Evolutionary conservation across 1,140 invertebrate genomes (phyloP).

Genomic region (Ooceraea biroi): DNA sequence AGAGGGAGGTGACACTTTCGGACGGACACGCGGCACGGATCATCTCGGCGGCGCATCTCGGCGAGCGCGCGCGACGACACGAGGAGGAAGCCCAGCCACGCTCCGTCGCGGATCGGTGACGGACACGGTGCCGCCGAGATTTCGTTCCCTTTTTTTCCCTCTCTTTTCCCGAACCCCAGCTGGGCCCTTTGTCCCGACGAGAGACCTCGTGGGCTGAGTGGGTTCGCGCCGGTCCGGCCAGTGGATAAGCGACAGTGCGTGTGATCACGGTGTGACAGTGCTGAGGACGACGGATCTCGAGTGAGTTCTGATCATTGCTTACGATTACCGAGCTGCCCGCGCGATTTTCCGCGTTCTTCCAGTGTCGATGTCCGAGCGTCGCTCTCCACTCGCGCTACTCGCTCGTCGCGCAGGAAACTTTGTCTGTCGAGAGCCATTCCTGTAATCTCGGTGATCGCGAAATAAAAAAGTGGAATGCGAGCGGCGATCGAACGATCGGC

Average conservation of each 20-base stretch:
- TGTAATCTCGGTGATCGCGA: too few relatives aligned
- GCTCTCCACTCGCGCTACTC: not conserved
- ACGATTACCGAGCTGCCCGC: not conserved
- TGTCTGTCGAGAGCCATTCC: not conserved
- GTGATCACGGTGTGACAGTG: slow-evolving; percentile 49
- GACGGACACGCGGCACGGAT: slow-evolving; percentile 75
- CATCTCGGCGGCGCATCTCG: slow-evolving; percentile 51
- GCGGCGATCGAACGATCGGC: not conserved
- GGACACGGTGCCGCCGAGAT: slow-evolving; percentile 48
- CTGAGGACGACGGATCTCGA: slow-evolving; percentile 37
- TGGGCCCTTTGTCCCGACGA: slow-evolving; percentile 50
- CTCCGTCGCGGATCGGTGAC: slow-evolving; percentile 68
- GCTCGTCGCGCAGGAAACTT: not conserved
- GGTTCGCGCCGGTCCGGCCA: not conserved
- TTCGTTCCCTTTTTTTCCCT: slow-evolving; percentile 16
- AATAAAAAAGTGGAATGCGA: not conserved
- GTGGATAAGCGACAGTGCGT: slow-evolving; percentile 23
- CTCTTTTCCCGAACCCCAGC: slow-evolving; percentile 13
- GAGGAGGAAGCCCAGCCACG: slow-evolving; percentile 56
- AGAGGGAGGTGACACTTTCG: slow-evolving; percentile 75
- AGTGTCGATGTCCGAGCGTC: not conserved
- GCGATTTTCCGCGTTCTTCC: slow-evolving; percentile 4
- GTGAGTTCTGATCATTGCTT: slow-evolving; percentile 48
- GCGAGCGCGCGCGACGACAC: slow-evolving; percentile 62
- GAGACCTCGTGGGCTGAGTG: slow-evolving; percentile 16